Conservation (phyloP, 2,888 invertebrate genomes). For the Chrysotoxum bicinctum region DNA sequence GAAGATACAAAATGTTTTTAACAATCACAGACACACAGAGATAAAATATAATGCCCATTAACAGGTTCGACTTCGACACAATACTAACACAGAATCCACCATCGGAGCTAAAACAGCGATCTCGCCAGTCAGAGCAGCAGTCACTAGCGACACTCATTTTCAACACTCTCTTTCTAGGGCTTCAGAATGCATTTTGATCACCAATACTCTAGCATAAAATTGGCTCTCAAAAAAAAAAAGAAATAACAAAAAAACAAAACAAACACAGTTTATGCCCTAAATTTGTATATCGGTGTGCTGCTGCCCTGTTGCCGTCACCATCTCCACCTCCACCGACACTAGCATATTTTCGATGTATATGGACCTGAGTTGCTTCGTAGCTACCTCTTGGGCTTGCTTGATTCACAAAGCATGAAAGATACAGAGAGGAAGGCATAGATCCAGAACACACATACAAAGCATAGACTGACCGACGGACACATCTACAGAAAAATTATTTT, state of each 20-base stretch:
- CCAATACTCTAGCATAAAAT: slow-evolving; percentile 18
- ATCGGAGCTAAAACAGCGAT: slow-evolving; percentile 31
- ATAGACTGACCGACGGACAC: neutral
- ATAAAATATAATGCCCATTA: slow-evolving; percentile 41
- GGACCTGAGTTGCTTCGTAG: neutral
- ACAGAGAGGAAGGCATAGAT: no score
- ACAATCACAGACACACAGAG: slow-evolving; percentile 55
- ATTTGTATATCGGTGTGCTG: neutral
- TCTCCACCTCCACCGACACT: neutral
- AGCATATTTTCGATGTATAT: neutral
- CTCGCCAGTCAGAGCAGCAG: slow-evolving; percentile 29
- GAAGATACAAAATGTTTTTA: slow-evolving; percentile 48
- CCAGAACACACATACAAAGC: neutral
- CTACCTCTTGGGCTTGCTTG: neutral
- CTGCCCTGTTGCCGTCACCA: neutral
- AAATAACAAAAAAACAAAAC: neutral
- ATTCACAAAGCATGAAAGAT: neutral
- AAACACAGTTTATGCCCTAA: slow-evolving; percentile 25
- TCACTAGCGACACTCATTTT: slow-evolving; percentile 51
- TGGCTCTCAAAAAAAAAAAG: neutral
- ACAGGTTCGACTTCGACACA: slow-evolving; percentile 51
- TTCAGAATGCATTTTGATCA: neutral
- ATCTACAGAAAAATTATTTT: neutral
- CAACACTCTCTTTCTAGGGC: slow-evolving; percentile 25
- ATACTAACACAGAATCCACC: slow-evolving; percentile 57